Evolutionary conservation across 1,140 invertebrate genomes (phyloP).

Genomic region (Probaryconus sp.): DNA sequence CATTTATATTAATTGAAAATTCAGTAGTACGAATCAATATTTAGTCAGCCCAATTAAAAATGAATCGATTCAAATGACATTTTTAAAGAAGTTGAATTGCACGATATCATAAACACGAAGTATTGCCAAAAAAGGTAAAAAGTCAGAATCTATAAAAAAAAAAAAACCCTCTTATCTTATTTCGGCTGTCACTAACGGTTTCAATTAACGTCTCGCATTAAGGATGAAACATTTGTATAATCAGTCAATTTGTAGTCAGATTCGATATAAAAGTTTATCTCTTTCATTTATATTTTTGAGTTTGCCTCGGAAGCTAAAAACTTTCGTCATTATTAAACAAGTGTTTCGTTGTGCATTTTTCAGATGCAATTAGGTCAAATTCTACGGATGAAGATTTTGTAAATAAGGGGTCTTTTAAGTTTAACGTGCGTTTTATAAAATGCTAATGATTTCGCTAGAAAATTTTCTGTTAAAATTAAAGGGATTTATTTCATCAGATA

Average conservation of each 20-base stretch:
- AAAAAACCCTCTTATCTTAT: neutral
- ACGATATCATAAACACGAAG: too few species aligned
- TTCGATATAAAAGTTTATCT: conserved; percentile 21
- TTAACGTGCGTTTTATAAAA: too few species aligned
- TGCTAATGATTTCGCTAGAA: too few species aligned
- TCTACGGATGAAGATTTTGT: conserved; percentile 21
- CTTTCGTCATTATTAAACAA: conserved; percentile 44
- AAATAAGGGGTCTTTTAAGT: conserved; percentile 28
- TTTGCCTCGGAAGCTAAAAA: conserved; percentile 19
- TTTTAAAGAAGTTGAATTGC: conserved; percentile 5
- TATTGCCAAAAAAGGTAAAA: too few species aligned
- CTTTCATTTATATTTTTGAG: conserved; percentile 16
- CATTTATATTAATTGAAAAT: too few species aligned
- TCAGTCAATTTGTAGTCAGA: conserved; percentile 46
- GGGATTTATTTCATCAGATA: too few species aligned
- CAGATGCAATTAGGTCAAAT: conserved; percentile 31
- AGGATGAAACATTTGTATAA: conserved; percentile 49
- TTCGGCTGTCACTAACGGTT: conserved; percentile 6
- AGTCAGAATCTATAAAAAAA: conserved; percentile 41
- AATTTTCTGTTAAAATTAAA: too few species aligned
- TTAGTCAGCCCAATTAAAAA: too few species aligned
- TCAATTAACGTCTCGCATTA: conserved; percentile 37
- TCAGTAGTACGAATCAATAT: too few species aligned
- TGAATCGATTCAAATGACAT: too few species aligned
- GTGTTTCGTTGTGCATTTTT: too few species aligned